Evolutionary conservation across 2,113 vertebrate species (phyloP), one percentile per base, ranked within the genome.

Genomic region (Mobula hypostoma): DNA sequence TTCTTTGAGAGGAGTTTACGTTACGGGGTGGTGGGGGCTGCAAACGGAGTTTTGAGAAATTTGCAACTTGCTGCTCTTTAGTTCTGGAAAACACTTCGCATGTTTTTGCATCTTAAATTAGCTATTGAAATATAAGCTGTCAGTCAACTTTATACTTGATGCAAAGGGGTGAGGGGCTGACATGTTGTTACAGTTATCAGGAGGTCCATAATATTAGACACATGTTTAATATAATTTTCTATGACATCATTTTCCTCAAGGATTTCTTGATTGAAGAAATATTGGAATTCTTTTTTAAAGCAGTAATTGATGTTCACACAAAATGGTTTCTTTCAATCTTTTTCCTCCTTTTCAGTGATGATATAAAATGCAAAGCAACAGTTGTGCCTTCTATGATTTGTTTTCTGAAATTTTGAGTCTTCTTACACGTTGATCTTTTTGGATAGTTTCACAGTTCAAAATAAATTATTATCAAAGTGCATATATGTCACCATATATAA

Each of bases 101-200:
- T 93, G 21, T 74, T 19, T 92, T 92, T 92, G 66, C 90, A 72
- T 72, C 11, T 92, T 56, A 93, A 76, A 15, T 93, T 27, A 56
- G 68, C 70, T 93, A 12, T 48, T 74, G 91, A 32, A 70, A 21
- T 24, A 21, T 70, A 70, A 91, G 70, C 24, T 56, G 68, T 93
- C 24, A 29, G 48, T 93, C 70, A 48, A 29, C 36, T 93, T 5
- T 17, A 63, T 5, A 74, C 58, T 93, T 48, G 40, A 19, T 48
- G 58, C 58, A 56, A 70, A 74, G 40, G 19, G 91, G 1, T 56
- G 36, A 8, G 36, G 48, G 63, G 19, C 19, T 56, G 91, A 56
- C 21, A 72, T 74, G 15, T 74, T 72, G 90, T 12, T 92, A 27
- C 2, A 83, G 66, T 72, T 19, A 92, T 72, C 32, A 12, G 17